Base-by-base conservation (phyloP, 2,888 invertebrate species). In the Pristionchus mayeri region DNA sequence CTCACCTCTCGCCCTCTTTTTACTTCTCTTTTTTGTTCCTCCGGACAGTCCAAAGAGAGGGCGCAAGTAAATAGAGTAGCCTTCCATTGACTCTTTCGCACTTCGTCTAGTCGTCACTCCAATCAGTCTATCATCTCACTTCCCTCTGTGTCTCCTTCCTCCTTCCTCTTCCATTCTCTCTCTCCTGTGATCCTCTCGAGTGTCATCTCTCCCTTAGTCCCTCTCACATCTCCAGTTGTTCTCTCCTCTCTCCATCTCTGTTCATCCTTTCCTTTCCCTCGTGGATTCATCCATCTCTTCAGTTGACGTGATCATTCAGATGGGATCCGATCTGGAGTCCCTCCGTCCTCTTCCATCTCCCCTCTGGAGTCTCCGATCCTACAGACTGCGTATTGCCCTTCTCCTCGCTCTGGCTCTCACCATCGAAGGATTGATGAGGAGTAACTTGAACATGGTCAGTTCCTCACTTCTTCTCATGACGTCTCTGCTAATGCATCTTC, bases 391-490 rank as follows among this genome's bases (percentile, higher is more conserved):
- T 4, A 88, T 92, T n/a, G 91, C 89, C 21, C 57, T 90, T 71
- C 86, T 88, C 24, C 87, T 92, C 78, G 90, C 90, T n/a, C 87
- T 91, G n/a, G 92, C 92, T 11, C 88, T 92, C 11, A 89, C 91
- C n/a, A 91, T 92, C 80, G 92, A 92, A 86, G 92, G 92, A 50
- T 85, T 92, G 24, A 92, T 92, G 92, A 87, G 92, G 37, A 89
- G 89, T 63, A 92, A 92, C 87, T 87, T 92, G 67, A 92, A 92
- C 85, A 92, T 92, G 91, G 92, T 89, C 18, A 63, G 88, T 57
- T 21, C 27, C 57, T 57, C 57, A 7, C 7, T 54, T 21, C 16
- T 9, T 71, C 37, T 30, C 0, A 6, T 9, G 13, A 44, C 13
- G 13, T 44, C 44, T 13, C 44, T 44, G 13, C 44, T 6, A 44